phyloP scores from a whole-genome alignment of 2,113 vertebrate genomes.

The Lucifuga dentata region DNA sequence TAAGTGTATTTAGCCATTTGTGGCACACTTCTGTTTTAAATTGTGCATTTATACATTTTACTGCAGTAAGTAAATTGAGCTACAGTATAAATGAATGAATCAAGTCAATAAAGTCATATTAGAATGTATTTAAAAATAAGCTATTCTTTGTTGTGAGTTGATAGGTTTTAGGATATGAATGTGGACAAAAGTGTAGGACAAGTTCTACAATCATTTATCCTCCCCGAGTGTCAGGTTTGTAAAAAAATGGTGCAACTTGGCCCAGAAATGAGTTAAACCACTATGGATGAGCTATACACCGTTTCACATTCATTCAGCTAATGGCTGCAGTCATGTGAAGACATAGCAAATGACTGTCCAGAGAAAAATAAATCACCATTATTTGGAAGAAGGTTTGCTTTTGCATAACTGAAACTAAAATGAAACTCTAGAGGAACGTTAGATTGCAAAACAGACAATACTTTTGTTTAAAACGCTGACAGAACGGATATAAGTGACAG shows the following conservation, averaged over 20 bases:
- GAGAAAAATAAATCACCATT: neutral
- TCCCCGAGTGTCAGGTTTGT: conserved; percentile 16
- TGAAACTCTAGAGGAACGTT: neutral
- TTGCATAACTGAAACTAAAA: neutral
- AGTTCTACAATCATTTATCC: neutral
- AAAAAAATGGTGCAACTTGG: conserved; percentile 25
- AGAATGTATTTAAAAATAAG: no score
- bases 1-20: neutral
- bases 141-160: neutral
- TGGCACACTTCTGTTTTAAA: no score
- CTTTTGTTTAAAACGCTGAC: neutral
- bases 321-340: conserved; percentile 6
- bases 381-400: neutral
- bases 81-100: no score
- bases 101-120: no score
- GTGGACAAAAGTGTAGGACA: neutral
- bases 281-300: conserved; percentile 44
- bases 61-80: no score
- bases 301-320: conserved; percentile 29
- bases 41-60: no score
- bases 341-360: conserved; percentile 3
- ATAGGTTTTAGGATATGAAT: neutral
- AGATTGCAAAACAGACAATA: neutral
- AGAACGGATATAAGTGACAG: no score
- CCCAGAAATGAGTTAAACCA: conserved; percentile 40